These are phyloP conservation scores for Prolemur simus DNA, from an alignment of 2,113 vertebrate species.

Conservation along the genomic window DNA sequence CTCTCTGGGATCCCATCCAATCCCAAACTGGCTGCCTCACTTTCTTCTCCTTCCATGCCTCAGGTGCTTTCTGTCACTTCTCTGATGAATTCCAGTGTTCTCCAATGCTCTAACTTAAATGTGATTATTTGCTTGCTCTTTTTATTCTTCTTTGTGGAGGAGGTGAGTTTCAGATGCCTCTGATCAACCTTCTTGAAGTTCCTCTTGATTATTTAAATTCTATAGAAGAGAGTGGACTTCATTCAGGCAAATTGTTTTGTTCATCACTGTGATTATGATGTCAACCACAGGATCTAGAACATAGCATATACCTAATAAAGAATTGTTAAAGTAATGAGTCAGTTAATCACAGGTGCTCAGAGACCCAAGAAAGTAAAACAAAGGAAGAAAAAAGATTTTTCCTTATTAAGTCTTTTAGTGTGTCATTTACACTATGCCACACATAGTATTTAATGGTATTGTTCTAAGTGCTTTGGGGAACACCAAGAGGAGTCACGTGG, in stretches of 20 bases:
- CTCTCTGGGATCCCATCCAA: background rate
- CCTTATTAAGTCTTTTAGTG: background rate
- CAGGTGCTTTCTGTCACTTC: background rate
- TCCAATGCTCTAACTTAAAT: background rate
- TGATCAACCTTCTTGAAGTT: background rate
- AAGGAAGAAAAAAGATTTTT: constrained; percentile 4
- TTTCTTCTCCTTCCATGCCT: background rate
- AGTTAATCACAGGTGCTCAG: background rate
- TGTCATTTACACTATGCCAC: background rate
- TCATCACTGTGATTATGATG: background rate
- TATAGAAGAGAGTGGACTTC: background rate
- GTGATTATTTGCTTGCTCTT: background rate
- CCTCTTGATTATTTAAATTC: background rate
- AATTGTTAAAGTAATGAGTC: background rate
- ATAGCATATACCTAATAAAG: background rate
- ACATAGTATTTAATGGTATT: background rate
- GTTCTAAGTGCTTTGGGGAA: background rate
- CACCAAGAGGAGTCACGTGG: background rate
- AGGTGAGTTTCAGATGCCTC: background rate
- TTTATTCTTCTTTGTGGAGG: background rate
- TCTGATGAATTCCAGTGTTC: background rate
- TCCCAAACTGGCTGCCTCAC: background rate
- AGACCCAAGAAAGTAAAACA: background rate
- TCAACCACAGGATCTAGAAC: background rate
- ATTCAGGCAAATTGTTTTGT: background rate